phyloP scores from a whole-genome alignment of 2,797 vertebrate species.

The Numenius phaeopus region DNA sequence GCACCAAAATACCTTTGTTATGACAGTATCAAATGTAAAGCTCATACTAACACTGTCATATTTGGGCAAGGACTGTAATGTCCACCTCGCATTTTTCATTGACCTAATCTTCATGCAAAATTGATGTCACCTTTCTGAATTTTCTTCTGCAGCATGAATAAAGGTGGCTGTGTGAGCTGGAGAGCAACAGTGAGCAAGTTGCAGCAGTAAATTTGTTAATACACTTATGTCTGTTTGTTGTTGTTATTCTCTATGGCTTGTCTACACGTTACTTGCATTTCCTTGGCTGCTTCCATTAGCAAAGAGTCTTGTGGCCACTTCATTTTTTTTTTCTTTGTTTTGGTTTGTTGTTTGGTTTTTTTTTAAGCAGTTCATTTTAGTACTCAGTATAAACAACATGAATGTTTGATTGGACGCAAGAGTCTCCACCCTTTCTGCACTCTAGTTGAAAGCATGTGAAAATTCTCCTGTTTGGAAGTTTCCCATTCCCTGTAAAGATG shows the following conservation, averaged over 20 bases:
- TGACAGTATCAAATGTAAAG: neutral
- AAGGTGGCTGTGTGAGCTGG: neutral
- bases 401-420: neutral
- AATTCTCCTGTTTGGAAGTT: neutral
- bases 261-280: neutral
- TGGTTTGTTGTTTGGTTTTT: accelerated
- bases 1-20: neutral
- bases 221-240: accelerated
- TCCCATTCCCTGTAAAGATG: neutral
- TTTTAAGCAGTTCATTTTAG: neutral
- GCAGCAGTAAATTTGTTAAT: neutral
- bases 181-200: neutral
- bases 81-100: neutral
- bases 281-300: neutral
- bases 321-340: neutral
- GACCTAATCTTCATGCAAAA: neutral
- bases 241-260: neutral
- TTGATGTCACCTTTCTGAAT: neutral
- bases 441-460: neutral
- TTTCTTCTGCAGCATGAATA: neutral
- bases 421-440: neutral
- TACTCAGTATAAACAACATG: neutral
- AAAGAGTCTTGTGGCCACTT: neutral
- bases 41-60: neutral
- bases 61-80: neutral